phyloP scores from a whole-genome alignment of 2,113 vertebrate genomes.

The Sphaerodactylus townsendi region DNA sequence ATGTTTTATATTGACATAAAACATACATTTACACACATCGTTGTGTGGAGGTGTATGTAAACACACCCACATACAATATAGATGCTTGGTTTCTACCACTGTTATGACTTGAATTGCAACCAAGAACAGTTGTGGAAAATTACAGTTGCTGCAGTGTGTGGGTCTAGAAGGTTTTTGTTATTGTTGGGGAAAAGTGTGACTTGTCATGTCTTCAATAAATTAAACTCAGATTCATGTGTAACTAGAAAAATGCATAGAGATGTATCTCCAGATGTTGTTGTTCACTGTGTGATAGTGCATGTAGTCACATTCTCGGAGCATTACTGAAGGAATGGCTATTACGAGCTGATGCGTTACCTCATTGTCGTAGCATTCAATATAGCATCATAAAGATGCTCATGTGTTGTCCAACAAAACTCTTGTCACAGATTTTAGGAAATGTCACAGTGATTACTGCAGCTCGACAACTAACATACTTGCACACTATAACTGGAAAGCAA shows the following conservation, averaged over 20 bases:
- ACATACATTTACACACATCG: conserved; percentile 43
- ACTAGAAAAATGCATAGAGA: conserved; percentile 46
- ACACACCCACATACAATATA: conserved; percentile 49
- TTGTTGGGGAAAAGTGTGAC: conserved; percentile 67
- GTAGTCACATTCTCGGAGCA: conserved; percentile 18
- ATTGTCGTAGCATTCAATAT: conserved; percentile 10
- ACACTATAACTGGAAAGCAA: conserved; percentile 54
- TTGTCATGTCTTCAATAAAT: conserved; percentile 73
- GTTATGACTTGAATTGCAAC: conserved; percentile 61
- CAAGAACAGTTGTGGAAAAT: conserved; percentile 65
- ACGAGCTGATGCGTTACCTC: conserved; percentile 40
- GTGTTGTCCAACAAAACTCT: not conserved
- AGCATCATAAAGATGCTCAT: not conserved
- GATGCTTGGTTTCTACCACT: conserved; percentile 57
- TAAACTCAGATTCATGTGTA: conserved; percentile 61
- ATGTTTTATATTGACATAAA: conserved; percentile 63
- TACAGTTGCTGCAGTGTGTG: conserved; percentile 63
- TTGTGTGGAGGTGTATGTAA: conserved; percentile 44
- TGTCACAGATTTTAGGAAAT: conserved; percentile 21
- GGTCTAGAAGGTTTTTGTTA: conserved; percentile 66
- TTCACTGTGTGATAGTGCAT: conserved; percentile 43
- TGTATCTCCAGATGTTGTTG: conserved; percentile 35
- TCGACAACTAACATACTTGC: conserved; percentile 33
- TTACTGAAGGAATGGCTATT: conserved; percentile 49
- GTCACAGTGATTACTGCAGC: conserved; percentile 16